phyloP scores from a whole-genome alignment of 2,113 vertebrate genomes.

The Ammodramus savannarum region DNA sequence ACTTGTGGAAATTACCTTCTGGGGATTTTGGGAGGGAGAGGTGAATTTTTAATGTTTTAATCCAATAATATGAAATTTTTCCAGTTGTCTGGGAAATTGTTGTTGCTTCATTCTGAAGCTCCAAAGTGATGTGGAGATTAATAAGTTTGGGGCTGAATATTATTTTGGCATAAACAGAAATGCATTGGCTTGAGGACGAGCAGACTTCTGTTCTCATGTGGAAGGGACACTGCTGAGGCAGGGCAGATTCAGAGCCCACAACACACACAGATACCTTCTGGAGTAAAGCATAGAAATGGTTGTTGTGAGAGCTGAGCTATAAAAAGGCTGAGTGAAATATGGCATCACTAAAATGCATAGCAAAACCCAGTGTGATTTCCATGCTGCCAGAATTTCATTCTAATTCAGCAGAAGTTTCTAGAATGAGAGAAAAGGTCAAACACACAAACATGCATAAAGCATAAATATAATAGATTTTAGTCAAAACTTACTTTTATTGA shows the following conservation, averaged over 20 bases:
- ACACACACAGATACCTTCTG: not conserved
- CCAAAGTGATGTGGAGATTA: not conserved
- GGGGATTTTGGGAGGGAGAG: fast-evolving
- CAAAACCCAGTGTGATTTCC: slow-evolving; percentile 13
- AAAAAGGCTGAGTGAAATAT: slow-evolving; percentile 42
- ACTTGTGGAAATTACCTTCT: not conserved
- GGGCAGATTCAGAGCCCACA: not conserved
- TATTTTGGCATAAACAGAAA: not conserved
- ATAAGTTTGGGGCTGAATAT: not conserved
- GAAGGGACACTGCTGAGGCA: not conserved
- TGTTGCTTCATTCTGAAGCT: not conserved
- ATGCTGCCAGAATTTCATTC: not conserved
- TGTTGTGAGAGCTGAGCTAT: not conserved
- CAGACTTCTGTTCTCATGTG: not conserved
- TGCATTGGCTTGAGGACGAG: not conserved
- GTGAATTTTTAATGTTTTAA: not conserved
- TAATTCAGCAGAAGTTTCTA: slow-evolving; percentile 11
- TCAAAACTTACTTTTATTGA: not conserved
- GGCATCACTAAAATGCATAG: not conserved
- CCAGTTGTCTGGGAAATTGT: not conserved
- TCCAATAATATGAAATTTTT: not conserved
- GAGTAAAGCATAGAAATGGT: not conserved
- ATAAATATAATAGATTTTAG: not conserved
- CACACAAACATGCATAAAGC: not conserved
- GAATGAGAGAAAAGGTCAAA: slow-evolving; percentile 36